phyloP scores from a whole-genome alignment of 2,888 invertebrate genomes.

The Augochlorella aurata region DNA sequence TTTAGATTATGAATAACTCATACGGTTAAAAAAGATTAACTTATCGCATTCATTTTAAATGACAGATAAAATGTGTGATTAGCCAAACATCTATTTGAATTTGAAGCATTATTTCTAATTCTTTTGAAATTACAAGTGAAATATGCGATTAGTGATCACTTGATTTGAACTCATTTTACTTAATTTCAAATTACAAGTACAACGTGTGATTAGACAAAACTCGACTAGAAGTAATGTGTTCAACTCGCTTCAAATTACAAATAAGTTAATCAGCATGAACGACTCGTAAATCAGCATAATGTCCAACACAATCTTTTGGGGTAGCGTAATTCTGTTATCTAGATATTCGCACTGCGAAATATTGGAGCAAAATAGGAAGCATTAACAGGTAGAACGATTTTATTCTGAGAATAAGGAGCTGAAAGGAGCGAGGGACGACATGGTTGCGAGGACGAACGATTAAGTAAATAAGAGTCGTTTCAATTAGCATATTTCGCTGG shows the following conservation, averaged over 20 bases:
- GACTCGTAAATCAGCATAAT: too few species aligned
- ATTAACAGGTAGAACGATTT: neutral
- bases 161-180: neutral
- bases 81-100: too few species aligned
- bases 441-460: conserved; percentile 59
- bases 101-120: too few species aligned
- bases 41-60: too few species aligned
- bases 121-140: neutral
- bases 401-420: conserved; percentile 14
- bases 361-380: neutral
- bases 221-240: too few species aligned
- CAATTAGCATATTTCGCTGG: conserved; percentile 71
- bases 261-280: neutral
- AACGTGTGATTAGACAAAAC: too few species aligned
- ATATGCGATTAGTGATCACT: neutral
- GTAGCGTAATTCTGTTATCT: too few species aligned
- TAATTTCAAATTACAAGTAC: neutral
- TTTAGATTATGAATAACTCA: too few species aligned
- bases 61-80: too few species aligned
- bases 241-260: neutral
- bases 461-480: conserved; percentile 72
- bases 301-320: too few species aligned
- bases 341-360: neutral
- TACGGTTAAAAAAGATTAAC: too few species aligned
- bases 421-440: conserved; percentile 33